Evolutionary conservation across 2,888 invertebrate genomes (phyloP), one percentile per base, ranked within the genome.

Genomic region (Melipona beecheii): DNA sequence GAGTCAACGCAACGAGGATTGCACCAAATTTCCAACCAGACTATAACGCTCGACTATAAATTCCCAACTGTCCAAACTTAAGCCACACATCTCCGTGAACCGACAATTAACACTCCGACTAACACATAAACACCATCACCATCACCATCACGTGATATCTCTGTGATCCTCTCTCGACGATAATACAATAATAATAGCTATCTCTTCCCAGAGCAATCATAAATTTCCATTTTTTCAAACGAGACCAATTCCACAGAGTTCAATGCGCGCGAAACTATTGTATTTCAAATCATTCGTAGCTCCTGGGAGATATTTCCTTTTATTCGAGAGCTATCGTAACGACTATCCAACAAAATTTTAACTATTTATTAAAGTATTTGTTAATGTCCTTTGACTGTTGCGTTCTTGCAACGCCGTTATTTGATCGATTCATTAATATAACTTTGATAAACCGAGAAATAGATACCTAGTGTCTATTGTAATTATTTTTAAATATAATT

Each of bases 311-410:
- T 62, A 52, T 73, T 68, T 49, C 71, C 71, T 2, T 15, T 5
- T 72, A 80, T 78, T 68, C 70, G n/a, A n/a, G 27, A 9, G 21
- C 19, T 78, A 84, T 81, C 75, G 68, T 75, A 76, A 27, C 4
- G n/a, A 69, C 19, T 31, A 50, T 58, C 36, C 52, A 60, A 76
- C 77, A 74, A 60, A 60, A 9, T 27, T 19, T 19, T 19, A 21
- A 52, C 21, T 43, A 43, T 52, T 52, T 52, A 19, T 19, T 19
- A 6, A 52, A 50, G 1, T 52, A 52, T 52, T 52, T 52, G 6
- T 43, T 9, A 43, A 43, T 43, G 43, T 11, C 2, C 43, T 9
- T 43, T 43, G 9, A 43, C 43, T 36, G 36, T 0, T 9, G 36
- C 6, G 2, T 43, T 43, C 9, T 43, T 43, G 43, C 43, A 36